phyloP scores from a whole-genome alignment of 2,888 invertebrate species.

The Lypha dubia region DNA sequence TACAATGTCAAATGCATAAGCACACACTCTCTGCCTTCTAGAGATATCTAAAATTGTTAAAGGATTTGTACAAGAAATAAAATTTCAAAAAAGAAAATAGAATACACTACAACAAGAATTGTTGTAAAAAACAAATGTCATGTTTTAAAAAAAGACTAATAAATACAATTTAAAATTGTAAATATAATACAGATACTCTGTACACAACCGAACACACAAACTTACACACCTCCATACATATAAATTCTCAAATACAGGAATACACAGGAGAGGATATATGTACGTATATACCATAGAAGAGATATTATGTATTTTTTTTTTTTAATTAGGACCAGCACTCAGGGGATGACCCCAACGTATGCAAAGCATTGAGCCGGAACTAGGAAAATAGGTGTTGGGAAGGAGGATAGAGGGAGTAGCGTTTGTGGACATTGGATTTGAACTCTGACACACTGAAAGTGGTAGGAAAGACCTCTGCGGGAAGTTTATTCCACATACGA shows the following conservation, averaged over 20 bases:
- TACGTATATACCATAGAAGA: too few species aligned
- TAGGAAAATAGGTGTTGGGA: too few species aligned
- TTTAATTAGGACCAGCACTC: too few species aligned
- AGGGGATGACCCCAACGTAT: too few species aligned
- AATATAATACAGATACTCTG: constrained; percentile 55
- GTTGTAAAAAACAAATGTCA: constrained; percentile 66
- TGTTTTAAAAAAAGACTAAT: constrained; percentile 67
- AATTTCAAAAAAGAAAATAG: constrained; percentile 16
- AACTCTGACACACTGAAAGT: too few species aligned
- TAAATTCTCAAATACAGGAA: neutral
- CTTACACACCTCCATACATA: neutral
- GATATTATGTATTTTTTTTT: too few species aligned
- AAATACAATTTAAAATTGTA: constrained; percentile 68
- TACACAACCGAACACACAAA: neutral
- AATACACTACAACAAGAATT: constrained; percentile 23
- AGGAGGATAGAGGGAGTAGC: too few species aligned
- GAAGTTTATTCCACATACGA: too few species aligned
- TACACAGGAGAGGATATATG: neutral
- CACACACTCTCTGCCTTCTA: neutral
- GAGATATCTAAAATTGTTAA: constrained; percentile 19
- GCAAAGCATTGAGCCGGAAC: too few species aligned
- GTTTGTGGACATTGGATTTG: too few species aligned
- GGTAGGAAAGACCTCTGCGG: too few species aligned
- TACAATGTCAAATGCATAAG: constrained; percentile 46
- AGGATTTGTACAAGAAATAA: constrained; percentile 18